Conservation (phyloP, 2,888 invertebrate genomes). For the Standfussiana lucernea region DNA sequence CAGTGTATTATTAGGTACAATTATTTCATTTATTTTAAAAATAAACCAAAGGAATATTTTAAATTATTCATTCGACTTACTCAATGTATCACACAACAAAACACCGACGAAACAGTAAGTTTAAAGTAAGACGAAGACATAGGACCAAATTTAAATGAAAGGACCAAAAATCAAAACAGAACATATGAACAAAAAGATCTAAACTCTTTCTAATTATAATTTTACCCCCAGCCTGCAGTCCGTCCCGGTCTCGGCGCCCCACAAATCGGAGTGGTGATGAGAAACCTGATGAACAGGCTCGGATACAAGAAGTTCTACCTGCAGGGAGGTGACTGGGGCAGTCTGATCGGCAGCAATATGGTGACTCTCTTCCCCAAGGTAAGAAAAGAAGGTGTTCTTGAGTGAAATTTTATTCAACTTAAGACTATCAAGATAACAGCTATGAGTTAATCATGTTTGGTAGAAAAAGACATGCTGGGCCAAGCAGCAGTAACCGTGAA, state of each 20-base stretch:
- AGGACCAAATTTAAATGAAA: background rate
- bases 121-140: background rate
- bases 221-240: constrained; percentile 72
- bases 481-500: background rate
- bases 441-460: background rate
- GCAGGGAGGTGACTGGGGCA: constrained; percentile 95
- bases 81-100: too few species aligned
- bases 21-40: too few species aligned
- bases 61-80: too few species aligned
- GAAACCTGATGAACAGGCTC: constrained; percentile 93
- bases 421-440: background rate
- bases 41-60: too few species aligned
- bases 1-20: too few species aligned
- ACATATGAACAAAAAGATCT: background rate
- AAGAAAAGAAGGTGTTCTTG: constrained; percentile 12
- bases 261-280: constrained; percentile 90
- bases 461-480: background rate
- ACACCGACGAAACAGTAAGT: background rate
- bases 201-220: background rate
- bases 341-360: constrained; percentile 80
- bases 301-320: constrained; percentile 92
- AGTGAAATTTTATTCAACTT: background rate
- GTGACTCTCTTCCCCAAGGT: constrained; percentile 87
- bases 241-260: constrained; percentile 90
- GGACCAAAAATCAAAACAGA: background rate